Evolutionary conservation across 2,888 invertebrate genomes (phyloP).

Genomic region (Aspidiotus destructor): DNA sequence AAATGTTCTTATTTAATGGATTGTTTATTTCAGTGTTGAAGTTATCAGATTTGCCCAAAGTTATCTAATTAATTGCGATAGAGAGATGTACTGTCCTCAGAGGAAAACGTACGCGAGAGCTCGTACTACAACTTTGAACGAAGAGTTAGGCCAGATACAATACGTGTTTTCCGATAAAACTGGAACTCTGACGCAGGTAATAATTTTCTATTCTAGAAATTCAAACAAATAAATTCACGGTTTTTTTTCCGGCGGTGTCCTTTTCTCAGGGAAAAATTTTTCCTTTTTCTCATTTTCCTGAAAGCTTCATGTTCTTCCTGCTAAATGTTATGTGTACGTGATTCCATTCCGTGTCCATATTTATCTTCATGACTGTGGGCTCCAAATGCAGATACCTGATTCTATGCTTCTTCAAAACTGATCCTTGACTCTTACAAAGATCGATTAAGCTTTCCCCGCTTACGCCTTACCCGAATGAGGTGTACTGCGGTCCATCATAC

Average conservation of each 20-base stretch:
- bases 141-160: conserved; percentile 97
- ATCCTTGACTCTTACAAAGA: too few relatives aligned
- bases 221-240: too few relatives aligned
- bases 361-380: neutral
- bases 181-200: conserved; percentile 81
- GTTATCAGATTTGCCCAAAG: conserved; percentile 96
- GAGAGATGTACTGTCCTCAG: conserved; percentile 90
- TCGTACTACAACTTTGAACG: conserved; percentile 94
- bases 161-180: conserved; percentile 99
- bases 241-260: too few relatives aligned
- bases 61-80: conserved; percentile 98
- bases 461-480: too few relatives aligned
- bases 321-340: neutral
- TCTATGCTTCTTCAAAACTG: too few relatives aligned
- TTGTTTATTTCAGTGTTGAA: conserved; percentile 50
- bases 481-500: too few relatives aligned
- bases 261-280: too few relatives aligned
- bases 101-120: conserved; percentile 87
- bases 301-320: neutral
- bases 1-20: too few relatives aligned
- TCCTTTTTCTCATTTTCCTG: too few relatives aligned
- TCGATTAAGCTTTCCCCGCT: too few relatives aligned
- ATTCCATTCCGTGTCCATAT: neutral
- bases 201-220: neutral
- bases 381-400: too few relatives aligned